Evolutionary conservation across 2,113 vertebrate species (phyloP).

Genomic region (Myrmophylax atrothorax): DNA sequence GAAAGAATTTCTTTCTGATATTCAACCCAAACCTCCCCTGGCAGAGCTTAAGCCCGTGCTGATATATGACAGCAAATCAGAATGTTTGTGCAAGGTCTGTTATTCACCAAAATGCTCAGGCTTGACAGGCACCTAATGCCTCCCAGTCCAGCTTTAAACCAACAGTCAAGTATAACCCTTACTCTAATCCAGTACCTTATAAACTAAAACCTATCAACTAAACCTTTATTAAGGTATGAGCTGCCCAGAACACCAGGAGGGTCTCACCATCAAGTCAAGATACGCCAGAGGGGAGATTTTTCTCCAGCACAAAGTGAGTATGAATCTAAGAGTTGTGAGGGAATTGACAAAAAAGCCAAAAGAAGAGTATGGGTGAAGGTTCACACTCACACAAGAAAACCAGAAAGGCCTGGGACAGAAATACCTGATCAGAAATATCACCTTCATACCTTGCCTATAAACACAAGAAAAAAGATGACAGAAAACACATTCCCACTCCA

Average conservation of each 20-base stretch:
- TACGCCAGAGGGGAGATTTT: not conserved
- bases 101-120: not conserved
- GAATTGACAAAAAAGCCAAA: not conserved
- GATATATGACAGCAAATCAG: accelerated
- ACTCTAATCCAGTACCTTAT: not conserved
- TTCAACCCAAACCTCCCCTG: too few species aligned
- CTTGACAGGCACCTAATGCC: not conserved
- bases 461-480: not conserved
- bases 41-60: too few species aligned
- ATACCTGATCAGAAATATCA: not conserved
- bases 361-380: not conserved
- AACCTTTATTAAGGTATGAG: not conserved
- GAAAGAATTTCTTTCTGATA: too few species aligned
- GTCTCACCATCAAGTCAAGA: not conserved
- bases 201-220: not conserved
- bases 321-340: not conserved
- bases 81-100: not conserved
- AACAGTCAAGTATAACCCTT: not conserved
- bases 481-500: not conserved
- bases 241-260: not conserved
- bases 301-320: not conserved
- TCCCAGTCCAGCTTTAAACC: not conserved
- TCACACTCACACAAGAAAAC: not conserved
- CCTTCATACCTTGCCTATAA: not conserved
- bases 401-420: not conserved